Percentiles rank a stretch among this genome's conserved stretches.
Conservation (phyloP, 2,888 invertebrate species). For the Euplexia lucipara region DNA sequence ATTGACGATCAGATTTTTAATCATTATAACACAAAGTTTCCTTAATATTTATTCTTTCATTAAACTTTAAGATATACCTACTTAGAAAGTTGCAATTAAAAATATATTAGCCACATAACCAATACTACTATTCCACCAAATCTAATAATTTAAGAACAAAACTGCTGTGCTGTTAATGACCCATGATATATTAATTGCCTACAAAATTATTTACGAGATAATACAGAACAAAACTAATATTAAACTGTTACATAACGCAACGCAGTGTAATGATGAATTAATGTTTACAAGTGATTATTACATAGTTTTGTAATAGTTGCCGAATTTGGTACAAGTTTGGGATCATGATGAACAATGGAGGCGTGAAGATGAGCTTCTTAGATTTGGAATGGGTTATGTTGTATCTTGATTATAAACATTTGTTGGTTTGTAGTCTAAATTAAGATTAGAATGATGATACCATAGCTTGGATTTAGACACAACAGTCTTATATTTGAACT, state of each 20-base stretch:
- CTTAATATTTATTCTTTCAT: no score
- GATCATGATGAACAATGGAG: conserved; percentile 40
- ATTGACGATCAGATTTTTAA: no score
- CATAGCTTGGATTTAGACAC: no score
- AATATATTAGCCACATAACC: conserved; percentile 1
- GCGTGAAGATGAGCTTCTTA: conserved; percentile 18
- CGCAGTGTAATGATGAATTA: conserved; percentile 32
- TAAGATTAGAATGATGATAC: no score
- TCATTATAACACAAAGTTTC: no score
- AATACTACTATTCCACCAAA: background rate
- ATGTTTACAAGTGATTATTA: conserved; percentile 41
- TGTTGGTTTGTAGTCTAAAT: background rate
- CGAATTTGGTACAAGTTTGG: conserved; percentile 44
- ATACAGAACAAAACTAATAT: conserved; percentile 22
- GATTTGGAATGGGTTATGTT: background rate
- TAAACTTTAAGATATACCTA: no score
- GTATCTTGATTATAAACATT: conserved; percentile 12
- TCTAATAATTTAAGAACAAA: conserved; percentile 6
- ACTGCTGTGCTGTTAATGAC: conserved; percentile 13
- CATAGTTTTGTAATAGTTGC: conserved; percentile 47
- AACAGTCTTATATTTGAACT: no score
- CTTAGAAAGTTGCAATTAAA: background rate
- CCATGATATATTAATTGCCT: conserved; percentile 40
- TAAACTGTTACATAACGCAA: conserved; percentile 30
- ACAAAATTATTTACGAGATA: conserved; percentile 32